These are phyloP conservation scores for Lepilemur ruficaudatus DNA, from an alignment of 2,797 vertebrate genomes.

Conservation along the genomic window DNA sequence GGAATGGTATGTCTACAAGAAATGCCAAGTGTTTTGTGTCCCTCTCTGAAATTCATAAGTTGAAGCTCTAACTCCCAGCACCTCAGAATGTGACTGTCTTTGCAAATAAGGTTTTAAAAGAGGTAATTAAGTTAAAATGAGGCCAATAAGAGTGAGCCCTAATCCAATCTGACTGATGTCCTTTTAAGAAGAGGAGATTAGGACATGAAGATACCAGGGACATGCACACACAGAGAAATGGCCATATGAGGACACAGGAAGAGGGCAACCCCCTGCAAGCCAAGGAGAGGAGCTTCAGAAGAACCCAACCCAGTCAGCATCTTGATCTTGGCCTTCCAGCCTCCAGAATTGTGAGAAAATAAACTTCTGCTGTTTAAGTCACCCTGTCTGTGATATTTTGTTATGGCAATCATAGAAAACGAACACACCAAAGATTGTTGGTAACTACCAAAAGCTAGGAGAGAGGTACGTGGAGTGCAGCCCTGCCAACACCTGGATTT, in stretches of 20 bases:
- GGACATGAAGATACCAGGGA: not conserved
- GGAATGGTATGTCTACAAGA: not conserved
- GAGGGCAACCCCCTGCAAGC: rapidly evolving
- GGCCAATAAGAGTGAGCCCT: not conserved
- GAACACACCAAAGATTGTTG: not conserved
- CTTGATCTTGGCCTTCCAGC: not conserved
- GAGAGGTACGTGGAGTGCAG: rapidly evolving
- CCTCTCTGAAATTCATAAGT: too few species aligned
- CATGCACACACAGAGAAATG: rapidly evolving
- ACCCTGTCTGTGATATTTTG: not conserved
- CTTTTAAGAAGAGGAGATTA: not conserved
- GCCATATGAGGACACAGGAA: not conserved
- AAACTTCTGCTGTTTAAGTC: not conserved
- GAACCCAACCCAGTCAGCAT: not conserved
- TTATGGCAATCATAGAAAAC: not conserved
- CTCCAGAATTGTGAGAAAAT: not conserved
- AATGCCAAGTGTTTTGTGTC: too few species aligned
- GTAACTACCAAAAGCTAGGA: not conserved
- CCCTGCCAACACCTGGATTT: not conserved
- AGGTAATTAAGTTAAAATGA: not conserved
- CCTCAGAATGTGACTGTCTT: not conserved
- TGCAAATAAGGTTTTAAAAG: not conserved
- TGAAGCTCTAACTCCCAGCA: not conserved
- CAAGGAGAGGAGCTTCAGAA: not conserved
- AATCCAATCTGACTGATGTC: not conserved